A percentile compares a stretch with the other conserved stretches of the same genome.
These are phyloP conservation scores for Anhinga rufa DNA, from an alignment of 2,113 vertebrate species.

Conservation along the genomic window DNA sequence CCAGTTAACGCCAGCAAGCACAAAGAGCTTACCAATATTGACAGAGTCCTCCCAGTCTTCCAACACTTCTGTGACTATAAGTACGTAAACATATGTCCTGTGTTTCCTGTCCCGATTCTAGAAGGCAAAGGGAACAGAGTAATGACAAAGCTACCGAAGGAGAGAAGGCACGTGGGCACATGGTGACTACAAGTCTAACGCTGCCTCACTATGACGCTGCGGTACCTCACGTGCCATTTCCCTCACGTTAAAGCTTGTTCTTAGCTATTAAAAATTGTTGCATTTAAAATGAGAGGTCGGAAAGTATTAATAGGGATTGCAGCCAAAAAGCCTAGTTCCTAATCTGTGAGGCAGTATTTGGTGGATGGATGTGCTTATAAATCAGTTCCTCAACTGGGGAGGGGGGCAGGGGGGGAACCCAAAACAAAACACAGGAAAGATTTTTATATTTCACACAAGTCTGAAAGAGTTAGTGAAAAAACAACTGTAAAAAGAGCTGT, in stretches of 20 bases:
- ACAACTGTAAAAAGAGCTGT: background rate
- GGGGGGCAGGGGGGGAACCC: no score
- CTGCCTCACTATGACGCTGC: background rate
- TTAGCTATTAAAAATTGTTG: background rate
- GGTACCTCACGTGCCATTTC: rapidly evolving
- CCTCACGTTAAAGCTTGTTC: rapidly evolving
- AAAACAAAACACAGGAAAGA: background rate
- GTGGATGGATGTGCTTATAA: background rate
- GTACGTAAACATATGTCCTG: conserved; percentile 96
- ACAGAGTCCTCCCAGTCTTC: conserved; percentile 99
- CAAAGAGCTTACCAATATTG: conserved; percentile 86
- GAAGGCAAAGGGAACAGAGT: background rate
- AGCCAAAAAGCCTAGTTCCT: background rate
- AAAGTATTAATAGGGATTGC: background rate
- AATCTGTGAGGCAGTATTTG: background rate
- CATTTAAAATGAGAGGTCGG: background rate
- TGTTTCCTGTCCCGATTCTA: conserved; percentile 97
- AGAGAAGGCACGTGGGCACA: background rate
- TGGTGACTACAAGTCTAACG: rapidly evolving
- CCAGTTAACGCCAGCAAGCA: background rate
- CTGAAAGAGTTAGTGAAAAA: background rate
- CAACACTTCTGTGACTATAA: conserved; percentile 93
- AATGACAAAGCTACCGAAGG: background rate
- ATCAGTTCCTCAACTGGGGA: background rate
- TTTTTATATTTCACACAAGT: background rate